Evolutionary conservation across 64 coral and sea anemone species (phyloP).

Genomic region (Montipora sp.): DNA sequence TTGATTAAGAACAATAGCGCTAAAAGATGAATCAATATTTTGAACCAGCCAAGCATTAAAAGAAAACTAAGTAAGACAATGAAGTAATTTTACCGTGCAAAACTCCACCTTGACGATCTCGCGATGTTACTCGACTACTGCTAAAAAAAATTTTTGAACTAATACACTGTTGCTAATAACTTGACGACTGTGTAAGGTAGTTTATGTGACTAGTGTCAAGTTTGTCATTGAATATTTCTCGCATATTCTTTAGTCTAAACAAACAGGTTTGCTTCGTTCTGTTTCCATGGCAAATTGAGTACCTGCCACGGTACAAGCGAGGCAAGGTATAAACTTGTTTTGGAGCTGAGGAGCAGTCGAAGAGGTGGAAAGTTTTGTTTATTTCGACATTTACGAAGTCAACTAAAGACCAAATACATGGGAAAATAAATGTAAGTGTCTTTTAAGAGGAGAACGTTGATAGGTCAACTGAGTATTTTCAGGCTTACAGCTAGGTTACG

Average conservation of each 20-base stretch:
- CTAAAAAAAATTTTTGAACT: neutral
- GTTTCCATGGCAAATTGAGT: conserved; percentile 10
- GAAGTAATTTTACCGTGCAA: neutral
- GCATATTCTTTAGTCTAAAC: conserved; percentile 45
- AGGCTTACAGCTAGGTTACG: too few relatives aligned
- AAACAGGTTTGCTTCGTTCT: conserved; percentile 12
- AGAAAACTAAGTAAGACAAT: neutral
- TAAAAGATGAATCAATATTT: neutral
- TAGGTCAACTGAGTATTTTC: too few relatives aligned
- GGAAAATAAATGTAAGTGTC: too few relatives aligned
- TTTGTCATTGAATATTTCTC: neutral
- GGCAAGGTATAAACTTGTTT: neutral
- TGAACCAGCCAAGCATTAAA: neutral
- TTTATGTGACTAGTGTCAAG: neutral
- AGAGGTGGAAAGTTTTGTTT: too few relatives aligned
- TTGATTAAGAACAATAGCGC: neutral
- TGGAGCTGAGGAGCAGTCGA: too few relatives aligned
- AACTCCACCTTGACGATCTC: neutral
- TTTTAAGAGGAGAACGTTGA: too few relatives aligned
- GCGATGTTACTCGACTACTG: neutral
- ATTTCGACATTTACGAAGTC: too few relatives aligned
- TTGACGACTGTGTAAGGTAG: neutral
- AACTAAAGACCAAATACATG: too few relatives aligned
- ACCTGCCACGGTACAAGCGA: conserved; percentile 30
- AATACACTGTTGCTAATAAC: conserved; percentile 42